Conservation (phyloP, 2,797 vertebrate genomes). For the Chloroceryle inda region DNA sequence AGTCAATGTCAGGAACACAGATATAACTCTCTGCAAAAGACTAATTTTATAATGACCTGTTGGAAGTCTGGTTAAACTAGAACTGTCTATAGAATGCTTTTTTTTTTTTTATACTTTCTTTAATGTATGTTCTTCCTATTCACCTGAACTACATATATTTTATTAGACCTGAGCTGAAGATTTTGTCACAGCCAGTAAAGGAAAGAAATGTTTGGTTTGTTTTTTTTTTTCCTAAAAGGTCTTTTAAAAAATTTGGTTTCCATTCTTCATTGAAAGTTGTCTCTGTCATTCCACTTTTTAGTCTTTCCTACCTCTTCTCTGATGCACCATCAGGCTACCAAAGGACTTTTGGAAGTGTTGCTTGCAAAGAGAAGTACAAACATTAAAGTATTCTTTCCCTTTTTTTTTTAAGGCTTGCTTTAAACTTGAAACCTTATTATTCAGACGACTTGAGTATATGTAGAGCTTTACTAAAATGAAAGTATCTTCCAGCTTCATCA, state of each 20-base stretch:
- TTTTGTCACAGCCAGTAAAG: not conserved
- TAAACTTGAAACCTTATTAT: not conserved
- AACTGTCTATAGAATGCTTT: not conserved
- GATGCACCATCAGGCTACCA: not conserved
- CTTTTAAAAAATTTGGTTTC: not conserved
- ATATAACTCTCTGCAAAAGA: not conserved
- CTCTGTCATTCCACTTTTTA: not conserved
- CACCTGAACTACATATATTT: not conserved
- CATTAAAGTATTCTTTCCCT: not conserved
- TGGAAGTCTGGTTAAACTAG: not conserved
- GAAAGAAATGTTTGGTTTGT: not conserved
- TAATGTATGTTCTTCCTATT: not conserved
- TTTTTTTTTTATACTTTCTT: not conserved
- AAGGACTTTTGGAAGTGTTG: not conserved
- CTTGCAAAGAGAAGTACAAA: not conserved
- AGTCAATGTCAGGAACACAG: not conserved
- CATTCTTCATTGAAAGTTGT: not conserved
- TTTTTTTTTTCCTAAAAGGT: not conserved
- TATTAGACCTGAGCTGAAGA: not conserved
- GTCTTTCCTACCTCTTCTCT: not conserved
- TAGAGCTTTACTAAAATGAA: not conserved
- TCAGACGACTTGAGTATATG: not conserved
- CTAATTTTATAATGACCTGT: not conserved
- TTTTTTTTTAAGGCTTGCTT: not conserved
- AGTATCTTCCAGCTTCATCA: not conserved